These are phyloP conservation scores for Tuta absoluta DNA, from an alignment of 2,888 invertebrate species.

Conservation along the genomic window DNA sequence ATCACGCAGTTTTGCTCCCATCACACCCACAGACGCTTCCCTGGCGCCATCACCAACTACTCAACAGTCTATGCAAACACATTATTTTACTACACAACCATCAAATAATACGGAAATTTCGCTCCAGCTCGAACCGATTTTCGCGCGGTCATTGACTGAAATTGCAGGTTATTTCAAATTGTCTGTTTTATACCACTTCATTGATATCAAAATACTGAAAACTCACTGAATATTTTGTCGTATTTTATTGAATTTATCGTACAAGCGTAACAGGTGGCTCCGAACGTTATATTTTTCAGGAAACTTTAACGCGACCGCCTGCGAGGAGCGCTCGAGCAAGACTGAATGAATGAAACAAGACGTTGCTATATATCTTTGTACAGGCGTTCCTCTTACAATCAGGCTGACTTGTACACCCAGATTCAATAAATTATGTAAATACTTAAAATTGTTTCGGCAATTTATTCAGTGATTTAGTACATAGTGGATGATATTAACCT, in stretches of 20 bases:
- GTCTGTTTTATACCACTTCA: not conserved
- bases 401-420: not conserved
- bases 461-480: not conserved
- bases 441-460: not conserved
- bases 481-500: not conserved
- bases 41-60: constrained; percentile 14
- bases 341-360: constrained; percentile 43
- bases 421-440: not conserved
- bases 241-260: not conserved
- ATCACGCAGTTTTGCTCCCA: constrained; percentile 3
- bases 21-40: constrained; percentile 18
- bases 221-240: not conserved
- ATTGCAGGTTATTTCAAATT: not conserved
- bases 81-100: constrained; percentile 1
- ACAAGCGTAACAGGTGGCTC: constrained; percentile 22
- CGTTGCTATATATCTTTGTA: constrained; percentile 7
- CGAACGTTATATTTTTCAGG: not conserved
- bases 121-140: not conserved
- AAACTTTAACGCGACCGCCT: constrained; percentile 48
- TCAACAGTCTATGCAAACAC: not conserved
- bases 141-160: not conserved
- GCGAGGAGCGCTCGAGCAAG: constrained; percentile 49
- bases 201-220: not conserved
- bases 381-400: constrained; percentile 8
- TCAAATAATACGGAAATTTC: not conserved